Base-by-base conservation (phyloP, 2,888 invertebrate species). In the Neuroscelio doddi region DNA sequence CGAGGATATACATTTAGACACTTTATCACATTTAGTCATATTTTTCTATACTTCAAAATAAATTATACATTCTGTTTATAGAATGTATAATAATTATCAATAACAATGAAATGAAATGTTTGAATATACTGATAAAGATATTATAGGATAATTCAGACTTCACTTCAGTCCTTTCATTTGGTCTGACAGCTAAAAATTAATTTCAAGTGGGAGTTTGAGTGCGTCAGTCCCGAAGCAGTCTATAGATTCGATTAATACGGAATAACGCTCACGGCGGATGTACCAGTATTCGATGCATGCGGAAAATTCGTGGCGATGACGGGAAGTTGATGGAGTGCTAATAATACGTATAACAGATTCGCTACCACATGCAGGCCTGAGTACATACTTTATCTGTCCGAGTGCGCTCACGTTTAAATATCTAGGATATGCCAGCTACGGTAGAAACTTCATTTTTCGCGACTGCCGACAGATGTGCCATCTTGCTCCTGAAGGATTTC, bases 281-380 rank as follows among this genome's bases (percentile, higher is more conserved):
- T 66, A 62, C 66, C 58, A 46, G 66, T 59, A 65, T 69, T 69
- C 63, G 63, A 66, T 59, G 69, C 51, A 63, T 53, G 63, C 59
- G 51, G 65, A 69, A 66, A 69, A 69, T 69, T 64, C 63, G 65
- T 69, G 69, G 59, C 57, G 69, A 66, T 63, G 69, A 66, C 69
- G 63, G 69, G 58, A 65, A 59, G 65, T 63, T 69, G 69, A 69
- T 69, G 59, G 65, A 69, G 69, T 69, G 65, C 65, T 69, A 63
- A 66, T 69, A 69, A 69, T 69, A 62, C 14, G 36, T 15, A 36
- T 14, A 36, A 14, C 36, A 36, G 36, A 36, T 36, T 36, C 14
- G 36, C 36, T 1, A 36, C 7, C 50, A 38, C 10, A 47, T 49
- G 38, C 46, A 47, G 45, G 57, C 45, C 32, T n/a, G 27, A 51